Conservation (phyloP, 2,113 vertebrate genomes). For the Uria lomvia region DNA sequence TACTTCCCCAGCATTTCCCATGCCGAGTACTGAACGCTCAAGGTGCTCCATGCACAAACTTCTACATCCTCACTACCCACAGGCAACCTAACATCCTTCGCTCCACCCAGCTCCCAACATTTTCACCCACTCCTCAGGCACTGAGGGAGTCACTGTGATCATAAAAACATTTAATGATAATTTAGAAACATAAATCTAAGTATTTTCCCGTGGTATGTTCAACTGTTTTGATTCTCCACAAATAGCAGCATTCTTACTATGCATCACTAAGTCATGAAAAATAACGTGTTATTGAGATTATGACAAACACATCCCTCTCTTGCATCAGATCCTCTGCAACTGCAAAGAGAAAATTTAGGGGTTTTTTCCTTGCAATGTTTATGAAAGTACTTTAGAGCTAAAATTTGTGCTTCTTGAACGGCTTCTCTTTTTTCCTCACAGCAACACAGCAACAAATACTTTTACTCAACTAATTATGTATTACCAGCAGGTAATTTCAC, state of each 20-base stretch:
- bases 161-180: neutral
- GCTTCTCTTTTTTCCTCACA: neutral
- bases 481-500: neutral
- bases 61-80: neutral
- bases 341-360: neutral
- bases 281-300: neutral
- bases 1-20: neutral
- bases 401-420: neutral
- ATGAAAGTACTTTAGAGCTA: neutral
- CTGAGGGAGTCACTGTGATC: neutral
- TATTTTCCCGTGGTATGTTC: neutral
- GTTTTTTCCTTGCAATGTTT: neutral
- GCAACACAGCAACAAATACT: neutral
- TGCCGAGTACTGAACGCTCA: neutral
- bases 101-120: neutral
- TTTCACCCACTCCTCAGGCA: neutral
- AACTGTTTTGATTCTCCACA: neutral
- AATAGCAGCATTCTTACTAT: neutral
- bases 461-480: conserved; percentile 1
- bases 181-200: neutral
- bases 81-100: neutral
- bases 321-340: neutral
- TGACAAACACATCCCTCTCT: neutral
- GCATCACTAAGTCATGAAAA: neutral
- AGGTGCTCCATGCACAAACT: neutral